Base-by-base conservation (phyloP, 2,113 vertebrate species). In the Aspidoscelis tigris region DNA sequence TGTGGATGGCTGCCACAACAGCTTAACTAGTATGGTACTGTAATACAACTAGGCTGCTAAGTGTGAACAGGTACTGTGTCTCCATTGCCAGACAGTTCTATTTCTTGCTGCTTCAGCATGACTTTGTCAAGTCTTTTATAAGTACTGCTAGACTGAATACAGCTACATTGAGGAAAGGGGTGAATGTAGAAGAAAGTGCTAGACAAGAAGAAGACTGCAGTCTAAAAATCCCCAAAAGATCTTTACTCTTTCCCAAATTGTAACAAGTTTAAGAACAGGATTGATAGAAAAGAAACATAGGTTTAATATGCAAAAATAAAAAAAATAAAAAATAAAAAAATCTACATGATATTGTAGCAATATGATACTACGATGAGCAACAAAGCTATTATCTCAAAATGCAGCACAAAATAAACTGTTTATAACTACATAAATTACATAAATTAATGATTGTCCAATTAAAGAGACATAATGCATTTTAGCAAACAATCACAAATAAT, bases 381-480 rank as follows among this genome's bases (percentile, higher is more conserved):
- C 75, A 58, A 18, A 21, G 16, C 79, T 89, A 89, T 66, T 89
- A 86, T 93, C 81, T 90, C 75, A 92, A 83, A 43, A 86, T 73
- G 74, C 6, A 71, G 61, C 65, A 70, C 8, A 83, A 79, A 64
- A 44, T n/a, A 53, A 72, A 71, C 22, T 9, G 18, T 72, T 71
- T 11, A n/a, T 75, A 79, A 79, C 68, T 7, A 18, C 20, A 79
- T 69, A 80, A 85, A 33, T 82, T 89, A 83, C 71, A 68, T 61
- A 18, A 61, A 61, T 20, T 78, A 83, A 79, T 44, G 43, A 84
- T 47, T 76, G 80, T 88, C 74, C 80, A 90, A 80, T 75, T 80
- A 71, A 90, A 88, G 83, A 39, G 44, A 82, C 58, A 20, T 1
- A 53, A n/a, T 39, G 81, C 61, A 85, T 53, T 88, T 80, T 76